Evolutionary conservation across 2,888 invertebrate genomes (phyloP).

Genomic region (Arrhopalites spinosus): DNA sequence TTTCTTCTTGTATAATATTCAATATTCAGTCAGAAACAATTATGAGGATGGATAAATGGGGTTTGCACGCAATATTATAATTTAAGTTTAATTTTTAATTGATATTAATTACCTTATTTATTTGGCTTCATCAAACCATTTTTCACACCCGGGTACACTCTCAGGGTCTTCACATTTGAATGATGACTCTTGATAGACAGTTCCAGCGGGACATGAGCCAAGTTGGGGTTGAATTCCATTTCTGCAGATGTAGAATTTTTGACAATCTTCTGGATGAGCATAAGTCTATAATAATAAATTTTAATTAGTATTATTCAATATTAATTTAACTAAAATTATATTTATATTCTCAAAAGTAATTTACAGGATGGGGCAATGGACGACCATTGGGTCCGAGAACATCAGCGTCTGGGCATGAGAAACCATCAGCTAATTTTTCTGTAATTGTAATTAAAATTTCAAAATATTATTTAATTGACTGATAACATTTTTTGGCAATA

Average conservation of each 20-base stretch:
- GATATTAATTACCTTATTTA: conserved; percentile 56
- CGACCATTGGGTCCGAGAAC: conserved; percentile 55
- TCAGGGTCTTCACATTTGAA: conserved; percentile 58
- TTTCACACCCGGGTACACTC: conserved; percentile 28
- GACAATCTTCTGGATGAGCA: conserved; percentile 58
- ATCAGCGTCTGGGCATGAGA: conserved; percentile 69
- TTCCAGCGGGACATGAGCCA: conserved; percentile 58
- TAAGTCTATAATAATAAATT: conserved; percentile 46
- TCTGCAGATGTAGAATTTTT: conserved; percentile 58
- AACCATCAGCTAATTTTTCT: conserved; percentile 81
- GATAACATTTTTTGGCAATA: too few species aligned
- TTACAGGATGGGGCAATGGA: conserved; percentile 56
- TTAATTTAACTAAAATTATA: too few species aligned
- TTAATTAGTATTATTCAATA: too few species aligned
- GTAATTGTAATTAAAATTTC: conserved; percentile 56
- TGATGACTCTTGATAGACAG: conserved; percentile 58
- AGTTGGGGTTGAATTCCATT: conserved; percentile 58
- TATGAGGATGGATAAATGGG: background rate
- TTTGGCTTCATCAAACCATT: conserved; percentile 56
- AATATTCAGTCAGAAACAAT: too few species aligned
- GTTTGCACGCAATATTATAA: background rate
- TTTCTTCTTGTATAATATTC: too few species aligned
- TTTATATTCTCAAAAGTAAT: too few species aligned
- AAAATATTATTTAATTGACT: background rate
- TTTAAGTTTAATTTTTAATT: too few species aligned